These are phyloP conservation scores for Acrobasis consociella DNA, from an alignment of 2,888 invertebrate species.

Conservation along the genomic window DNA sequence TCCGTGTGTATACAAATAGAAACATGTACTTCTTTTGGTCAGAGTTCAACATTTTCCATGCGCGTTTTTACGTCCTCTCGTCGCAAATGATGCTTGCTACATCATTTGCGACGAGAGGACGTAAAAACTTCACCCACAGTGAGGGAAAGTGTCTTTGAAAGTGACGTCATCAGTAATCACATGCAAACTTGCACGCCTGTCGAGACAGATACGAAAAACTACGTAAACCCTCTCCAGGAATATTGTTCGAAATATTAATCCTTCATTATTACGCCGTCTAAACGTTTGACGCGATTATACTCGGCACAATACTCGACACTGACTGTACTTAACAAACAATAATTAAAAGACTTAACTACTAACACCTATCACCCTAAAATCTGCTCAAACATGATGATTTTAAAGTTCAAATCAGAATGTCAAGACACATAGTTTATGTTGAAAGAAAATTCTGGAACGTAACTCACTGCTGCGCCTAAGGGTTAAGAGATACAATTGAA, in stretches of 20 bases:
- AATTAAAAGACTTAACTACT: conserved; percentile 33
- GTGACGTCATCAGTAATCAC: not conserved
- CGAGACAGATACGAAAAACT: conserved; percentile 12
- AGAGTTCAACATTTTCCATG: no score
- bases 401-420: conserved; percentile 41
- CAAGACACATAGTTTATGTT: not conserved
- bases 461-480: conserved; percentile 54
- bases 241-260: conserved; percentile 39
- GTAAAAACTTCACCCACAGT: not conserved
- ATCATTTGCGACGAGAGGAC: no score
- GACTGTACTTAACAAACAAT: conserved; percentile 37
- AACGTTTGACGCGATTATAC: conserved; percentile 62
- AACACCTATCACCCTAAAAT: conserved; percentile 38
- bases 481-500: conserved; percentile 18
- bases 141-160: not conserved
- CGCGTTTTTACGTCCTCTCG: no score
- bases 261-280: conserved; percentile 57
- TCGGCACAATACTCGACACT: conserved; percentile 54
- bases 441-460: conserved; percentile 26
- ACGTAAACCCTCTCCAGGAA: not conserved
- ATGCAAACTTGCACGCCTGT: conserved; percentile 2
- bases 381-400: conserved; percentile 38
- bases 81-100: no score
- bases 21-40: no score
- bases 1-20: no score